phyloP scores from a whole-genome alignment of 2,888 invertebrate genomes.

The Leucophenga maculata region DNA sequence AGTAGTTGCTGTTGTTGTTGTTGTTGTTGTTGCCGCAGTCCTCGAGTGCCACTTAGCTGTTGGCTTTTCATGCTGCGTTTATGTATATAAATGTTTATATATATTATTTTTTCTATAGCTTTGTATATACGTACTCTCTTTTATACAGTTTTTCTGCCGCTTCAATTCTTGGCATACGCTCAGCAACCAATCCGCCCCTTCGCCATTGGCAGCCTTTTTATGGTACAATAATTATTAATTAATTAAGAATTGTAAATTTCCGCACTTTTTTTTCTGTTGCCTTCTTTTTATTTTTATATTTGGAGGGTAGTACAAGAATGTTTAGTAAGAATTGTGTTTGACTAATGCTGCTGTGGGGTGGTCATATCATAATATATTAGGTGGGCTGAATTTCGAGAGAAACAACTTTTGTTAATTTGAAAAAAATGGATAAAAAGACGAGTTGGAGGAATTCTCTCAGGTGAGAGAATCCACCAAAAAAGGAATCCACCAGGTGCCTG shows the following conservation, averaged over 20 bases:
- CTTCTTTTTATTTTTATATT: background rate
- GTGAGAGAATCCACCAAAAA: too few species aligned
- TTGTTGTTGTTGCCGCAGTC: background rate
- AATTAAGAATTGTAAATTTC: slow-evolving; percentile 55
- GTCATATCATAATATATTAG: too few species aligned
- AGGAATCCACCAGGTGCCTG: too few species aligned
- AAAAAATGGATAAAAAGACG: too few species aligned
- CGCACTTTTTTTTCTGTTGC: slow-evolving; percentile 30
- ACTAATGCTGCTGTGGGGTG: too few species aligned
- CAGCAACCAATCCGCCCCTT: slow-evolving; percentile 29
- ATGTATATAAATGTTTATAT: slow-evolving; percentile 3
- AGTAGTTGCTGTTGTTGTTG: background rate
- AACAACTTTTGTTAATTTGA: too few species aligned
- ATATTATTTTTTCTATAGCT: background rate
- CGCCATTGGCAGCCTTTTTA: slow-evolving; percentile 38
- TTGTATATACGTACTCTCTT: background rate
- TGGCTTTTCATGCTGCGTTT: slow-evolving; percentile 3
- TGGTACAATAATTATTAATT: slow-evolving; percentile 60
- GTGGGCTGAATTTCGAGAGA: too few species aligned
- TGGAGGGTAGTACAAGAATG: too few species aligned
- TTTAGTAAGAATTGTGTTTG: too few species aligned
- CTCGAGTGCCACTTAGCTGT: slow-evolving; percentile 18
- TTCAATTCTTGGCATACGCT: slow-evolving; percentile 27
- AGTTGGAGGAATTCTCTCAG: too few species aligned
- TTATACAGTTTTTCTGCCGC: slow-evolving; percentile 14